These are phyloP conservation scores for human DNA, from an alignment of 2,113 vertebrate genomes.

Conservation along the genomic window GRCh38 chr9:23158001-23158500, in stretches of 20 bases:
- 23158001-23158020: not conserved
- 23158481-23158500: not conserved
- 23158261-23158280: not conserved
- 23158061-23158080: not conserved
- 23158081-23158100: not conserved
- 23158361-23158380: no score
- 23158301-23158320: no score
- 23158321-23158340: no score
- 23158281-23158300: not conserved
- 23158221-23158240: not conserved
- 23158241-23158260: no score
- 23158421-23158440: not conserved
- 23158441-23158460: not conserved
- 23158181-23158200: not conserved
- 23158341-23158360: no score
- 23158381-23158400: no score
- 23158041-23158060: no score
- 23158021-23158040: not conserved
- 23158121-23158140: not conserved
- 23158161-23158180: not conserved
- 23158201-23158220: not conserved
- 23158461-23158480: not conserved
- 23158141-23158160: not conserved
- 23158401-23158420: not conserved
- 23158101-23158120: not conserved